A percentile compares a stretch with the other conserved stretches of the same genome.
These are phyloP conservation scores for Squalus acanthias DNA, from an alignment of 2,797 vertebrate species.

Conservation along the genomic window DNA sequence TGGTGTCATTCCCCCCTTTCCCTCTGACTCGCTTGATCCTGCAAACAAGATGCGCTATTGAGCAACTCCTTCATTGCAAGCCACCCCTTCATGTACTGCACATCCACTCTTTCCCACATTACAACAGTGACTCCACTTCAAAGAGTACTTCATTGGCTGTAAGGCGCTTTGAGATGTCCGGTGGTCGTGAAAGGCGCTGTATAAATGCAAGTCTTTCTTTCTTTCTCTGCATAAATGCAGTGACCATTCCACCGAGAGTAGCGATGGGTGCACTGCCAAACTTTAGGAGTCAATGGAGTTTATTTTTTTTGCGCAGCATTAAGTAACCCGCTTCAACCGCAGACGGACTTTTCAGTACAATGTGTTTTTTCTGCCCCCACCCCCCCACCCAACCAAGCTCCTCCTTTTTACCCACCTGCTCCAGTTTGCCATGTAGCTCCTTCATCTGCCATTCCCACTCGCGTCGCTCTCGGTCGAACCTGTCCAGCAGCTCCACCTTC, in stretches of 20 bases:
- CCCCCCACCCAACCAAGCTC: neutral
- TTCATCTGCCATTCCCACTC: constrained; percentile 79
- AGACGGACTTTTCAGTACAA: neutral
- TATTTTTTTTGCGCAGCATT: neutral
- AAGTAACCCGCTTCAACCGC: neutral
- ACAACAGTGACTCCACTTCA: no score
- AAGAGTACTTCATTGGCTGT: no score
- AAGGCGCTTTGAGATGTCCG: no score
- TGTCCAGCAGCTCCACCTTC: constrained; percentile 76
- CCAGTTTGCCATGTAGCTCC: constrained; percentile 73
- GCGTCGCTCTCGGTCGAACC: constrained; percentile 70
- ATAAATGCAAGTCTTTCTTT: no score
- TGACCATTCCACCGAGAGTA: neutral
- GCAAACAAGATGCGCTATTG: no score
- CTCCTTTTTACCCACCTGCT: constrained; percentile 61
- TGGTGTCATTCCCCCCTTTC: no score
- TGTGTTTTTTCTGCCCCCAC: no score
- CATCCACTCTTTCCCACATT: neutral
- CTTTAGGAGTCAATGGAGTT: neutral
- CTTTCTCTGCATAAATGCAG: neutral
- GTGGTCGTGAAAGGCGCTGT: no score
- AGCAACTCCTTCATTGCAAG: neutral
- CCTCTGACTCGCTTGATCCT: no score
- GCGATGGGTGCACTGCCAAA: neutral
- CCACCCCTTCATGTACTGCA: neutral